Base-by-base conservation (phyloP, 92 coral and sea anemone genomes). In the Scolanthus callimorphus region DNA sequence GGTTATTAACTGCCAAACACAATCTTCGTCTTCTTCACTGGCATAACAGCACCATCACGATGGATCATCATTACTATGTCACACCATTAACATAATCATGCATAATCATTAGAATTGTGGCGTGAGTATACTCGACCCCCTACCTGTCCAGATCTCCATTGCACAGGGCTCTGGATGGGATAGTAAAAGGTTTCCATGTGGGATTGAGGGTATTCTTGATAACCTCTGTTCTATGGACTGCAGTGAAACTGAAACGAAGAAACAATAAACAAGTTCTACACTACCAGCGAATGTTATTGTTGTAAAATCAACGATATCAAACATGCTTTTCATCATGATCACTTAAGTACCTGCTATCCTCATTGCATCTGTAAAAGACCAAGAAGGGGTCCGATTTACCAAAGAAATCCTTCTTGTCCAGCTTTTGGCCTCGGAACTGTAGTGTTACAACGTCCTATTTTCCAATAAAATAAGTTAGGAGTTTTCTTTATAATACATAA, bases 351-450 rank as follows among this genome's bases (percentile, higher is more conserved):
- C 98, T 92, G 65, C 74, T 77, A 44, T 92, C 98, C 57, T 92
- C 98, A 55, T 92, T 92, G 41, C 84, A 80, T 60, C 96, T 79
- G 83, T 88, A 92, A 63, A 92, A 92, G 41, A 92, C 90, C 22
- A 92, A 57, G 67, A 92, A 92, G 2, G 98, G 98, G 63, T 92
- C 98, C 20, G 98, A 92, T 67, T 92, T 92, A 53, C 98, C 98
- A 65, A 88, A 89, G 47, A 90, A 88, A 66, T 88, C 96, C 71
- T 84, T 92, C 67, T 92, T 92, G 69, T 92, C 98, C 19, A 92
- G 84, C 60, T 92, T 88, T 11, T 88, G 84, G 11, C 96, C 98
- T 38, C 82, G 82, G 39, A 92, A 66, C 59, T 92, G 90, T 2
- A 92, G 70, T 1, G 65, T 79, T 38, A 67, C 80, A 6, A 88